Percentiles rank a stretch among this genome's conserved stretches.
Conservation (phyloP, 2,797 vertebrate genomes). For the Neoniphon sammara region DNA sequence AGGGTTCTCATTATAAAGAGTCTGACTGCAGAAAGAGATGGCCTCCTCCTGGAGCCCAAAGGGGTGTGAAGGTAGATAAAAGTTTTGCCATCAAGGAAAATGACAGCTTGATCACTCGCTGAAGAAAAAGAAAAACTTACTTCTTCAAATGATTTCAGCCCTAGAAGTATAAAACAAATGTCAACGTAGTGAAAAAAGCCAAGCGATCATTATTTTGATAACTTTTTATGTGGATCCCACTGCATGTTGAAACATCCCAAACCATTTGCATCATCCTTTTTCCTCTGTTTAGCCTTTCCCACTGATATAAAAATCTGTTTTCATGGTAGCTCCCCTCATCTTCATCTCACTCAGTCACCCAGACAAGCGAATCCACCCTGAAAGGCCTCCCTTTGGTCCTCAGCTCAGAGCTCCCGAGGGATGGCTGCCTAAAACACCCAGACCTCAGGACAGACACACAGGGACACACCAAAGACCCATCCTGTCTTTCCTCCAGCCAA, state of each 20-base stretch:
- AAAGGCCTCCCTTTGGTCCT: background rate
- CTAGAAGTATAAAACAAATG: background rate
- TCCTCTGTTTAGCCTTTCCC: no score
- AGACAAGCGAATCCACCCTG: background rate
- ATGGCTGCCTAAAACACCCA: background rate
- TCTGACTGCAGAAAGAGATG: conserved; percentile 21
- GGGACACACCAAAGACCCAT: conserved; percentile 3
- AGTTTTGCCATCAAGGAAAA: background rate
- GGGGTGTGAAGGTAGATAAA: conserved; percentile 11
- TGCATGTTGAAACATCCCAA: background rate
- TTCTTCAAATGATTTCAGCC: background rate
- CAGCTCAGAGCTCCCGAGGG: background rate
- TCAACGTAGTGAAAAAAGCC: background rate
- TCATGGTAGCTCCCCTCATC: background rate
- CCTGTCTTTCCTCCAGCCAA: conserved; percentile 1
- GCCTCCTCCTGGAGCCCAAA: conserved; percentile 23
- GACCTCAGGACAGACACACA: background rate
- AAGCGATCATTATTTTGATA: background rate
- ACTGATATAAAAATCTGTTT: background rate
- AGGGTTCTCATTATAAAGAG: conserved; percentile 65
- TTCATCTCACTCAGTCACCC: background rate
- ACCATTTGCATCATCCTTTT: background rate
- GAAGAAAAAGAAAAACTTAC: background rate
- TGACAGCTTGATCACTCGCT: background rate
- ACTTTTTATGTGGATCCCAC: background rate